Evolutionary conservation across 1,140 invertebrate species (phyloP), one percentile per base, ranked within the genome.

Genomic region (Seison nebaliae): DNA sequence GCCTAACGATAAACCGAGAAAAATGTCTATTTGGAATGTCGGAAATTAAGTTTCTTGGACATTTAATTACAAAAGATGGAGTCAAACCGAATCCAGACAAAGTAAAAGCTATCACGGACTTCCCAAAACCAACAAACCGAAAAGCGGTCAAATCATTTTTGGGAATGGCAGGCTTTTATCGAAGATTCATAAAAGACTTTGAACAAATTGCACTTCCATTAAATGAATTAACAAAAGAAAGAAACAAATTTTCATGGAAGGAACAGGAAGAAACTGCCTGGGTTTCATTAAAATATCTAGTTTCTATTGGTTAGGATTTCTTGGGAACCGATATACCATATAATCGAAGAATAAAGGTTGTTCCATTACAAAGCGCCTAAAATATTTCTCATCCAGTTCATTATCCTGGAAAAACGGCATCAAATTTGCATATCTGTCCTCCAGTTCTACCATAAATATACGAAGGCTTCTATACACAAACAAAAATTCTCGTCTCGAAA

Each of bases 21-120:
- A 40, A 45, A 15, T 41, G 43, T 20, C 38, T 35, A 7, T 28
- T 28, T 17, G 24, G 14, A 14, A 28, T 36, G 28, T 22, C 32
- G 18, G 44, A 45, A 40, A 28, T 45, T 21, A 38, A 36, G 29
- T 45, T 38, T 28, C n/a, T 43, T 9, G 41, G 44, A 18, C 32
- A 43, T 59, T 42, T 50, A 4, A 45, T 60, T 20, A 46, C 49
- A 26, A 31, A 47, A 42, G 23, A 52, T 15, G 56, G 54, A 20
- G 33, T 60, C 2, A 44, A 39, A 40, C 48, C 51, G 8, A 46
- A 54, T 42, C 34, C 33, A 24, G 46, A 45, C 6, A 54, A 54
- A 42, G 38, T 62, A 8, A 26, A 45, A 38, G 48, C 54, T n/a
- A 57, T 65, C 15, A 28, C 28, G 22, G 36, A 53, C 20, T 45